Evolutionary conservation across 1,140 invertebrate species (phyloP), one percentile per base, ranked within the genome.

Genomic region (Heliconius hewitsoni): DNA sequence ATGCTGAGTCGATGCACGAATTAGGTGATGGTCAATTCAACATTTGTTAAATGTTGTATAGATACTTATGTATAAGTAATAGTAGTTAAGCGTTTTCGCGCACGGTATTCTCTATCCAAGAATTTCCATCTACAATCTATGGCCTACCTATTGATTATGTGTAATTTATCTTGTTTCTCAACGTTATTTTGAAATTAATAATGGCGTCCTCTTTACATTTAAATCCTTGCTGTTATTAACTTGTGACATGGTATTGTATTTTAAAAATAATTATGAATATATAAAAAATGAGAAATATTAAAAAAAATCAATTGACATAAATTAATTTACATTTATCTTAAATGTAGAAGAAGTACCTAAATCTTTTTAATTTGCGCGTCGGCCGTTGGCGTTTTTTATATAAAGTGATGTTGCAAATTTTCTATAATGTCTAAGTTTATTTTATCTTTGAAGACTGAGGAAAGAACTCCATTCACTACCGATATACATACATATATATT

Each of bases 91-190:
- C 13, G 60, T 66, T 66, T 66, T 66, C 60, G 60, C 60, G 60
- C 60, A 30, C 60, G 60, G 60, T 27, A 66, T 66, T 66, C 60
- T 27, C 60, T 13, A 66, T 30, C 60, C 60, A 66, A 66, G 60
- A 66, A 66, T 66, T 66, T 66, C 60, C 60, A 66, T 66, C 55
- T 60, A 66, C 60, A 66, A 66, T 66, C 60, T 27, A 66, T 30
- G 60, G 60, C 60, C 60, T 66, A 66, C 60, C 60, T 66, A 66
- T 66, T 66, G 23, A 66, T 66, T 66, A 66, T 73, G 70, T 74
- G 42, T 76, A 72, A 19, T 30, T 23, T 60, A 74, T 46, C 71
- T 42, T 72, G 71, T 72, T 72, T 72, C 71, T 42, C 71, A 72
- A 72, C n/a, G 30, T 42, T 42, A 72, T 39, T 72, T 39, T 39